A percentile compares a stretch with the other conserved stretches of the same genome.
These are phyloP conservation scores for Psittacula cyanocephala DNA, from an alignment of 2,113 vertebrate species.

Conservation along the genomic window DNA sequence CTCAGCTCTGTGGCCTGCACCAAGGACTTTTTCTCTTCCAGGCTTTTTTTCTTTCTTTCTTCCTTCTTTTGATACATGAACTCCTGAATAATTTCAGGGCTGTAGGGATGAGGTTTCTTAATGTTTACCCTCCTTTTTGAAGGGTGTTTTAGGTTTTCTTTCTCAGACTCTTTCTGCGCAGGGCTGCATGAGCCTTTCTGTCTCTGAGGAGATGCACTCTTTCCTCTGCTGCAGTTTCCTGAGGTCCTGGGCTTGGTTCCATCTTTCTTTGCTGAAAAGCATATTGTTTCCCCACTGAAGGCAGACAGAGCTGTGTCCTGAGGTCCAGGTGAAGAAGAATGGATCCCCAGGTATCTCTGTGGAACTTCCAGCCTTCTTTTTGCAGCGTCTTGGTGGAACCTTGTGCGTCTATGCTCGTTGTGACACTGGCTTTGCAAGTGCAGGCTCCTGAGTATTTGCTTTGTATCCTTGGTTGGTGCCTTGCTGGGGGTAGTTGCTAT, in stretches of 20 bases:
- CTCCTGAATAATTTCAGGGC: conserved; percentile 24
- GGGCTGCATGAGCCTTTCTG: neutral
- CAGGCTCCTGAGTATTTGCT: neutral
- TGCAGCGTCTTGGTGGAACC: neutral
- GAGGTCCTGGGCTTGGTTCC: neutral
- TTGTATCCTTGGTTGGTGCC: neutral
- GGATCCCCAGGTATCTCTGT: neutral
- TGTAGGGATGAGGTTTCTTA: neutral
- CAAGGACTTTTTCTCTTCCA: conserved; percentile 5
- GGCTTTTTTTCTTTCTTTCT: conserved; percentile 48
- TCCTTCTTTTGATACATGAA: conserved; percentile 49
- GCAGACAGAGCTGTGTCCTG: neutral
- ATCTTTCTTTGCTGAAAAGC: neutral
- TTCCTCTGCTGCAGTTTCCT: neutral
- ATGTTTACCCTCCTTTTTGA: neutral
- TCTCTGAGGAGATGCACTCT: neutral
- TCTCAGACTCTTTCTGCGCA: neutral
- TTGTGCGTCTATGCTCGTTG: fast-evolving
- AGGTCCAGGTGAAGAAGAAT: neutral
- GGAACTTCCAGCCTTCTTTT: neutral
- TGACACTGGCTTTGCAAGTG: neutral
- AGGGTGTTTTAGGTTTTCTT: neutral
- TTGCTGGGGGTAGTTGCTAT: neutral
- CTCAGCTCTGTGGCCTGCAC: neutral
- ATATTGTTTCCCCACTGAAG: neutral